Conservation (phyloP, 1,140 invertebrate genomes). For the Thrips palmi region DNA sequence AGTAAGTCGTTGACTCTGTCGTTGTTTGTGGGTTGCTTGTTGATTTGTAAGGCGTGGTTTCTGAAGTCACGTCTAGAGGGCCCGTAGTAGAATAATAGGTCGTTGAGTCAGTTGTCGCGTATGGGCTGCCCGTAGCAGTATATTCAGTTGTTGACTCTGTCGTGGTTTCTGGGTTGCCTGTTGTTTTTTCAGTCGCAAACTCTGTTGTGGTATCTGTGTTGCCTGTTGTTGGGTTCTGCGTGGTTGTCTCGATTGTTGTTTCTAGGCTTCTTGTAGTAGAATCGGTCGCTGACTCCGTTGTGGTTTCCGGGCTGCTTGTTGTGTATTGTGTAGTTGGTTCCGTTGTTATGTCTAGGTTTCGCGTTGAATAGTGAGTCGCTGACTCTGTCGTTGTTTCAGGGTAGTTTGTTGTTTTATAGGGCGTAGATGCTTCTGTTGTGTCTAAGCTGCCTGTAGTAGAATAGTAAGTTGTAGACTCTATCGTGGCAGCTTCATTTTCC, state of each 20-base stretch:
- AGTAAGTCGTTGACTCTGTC: too few species aligned
- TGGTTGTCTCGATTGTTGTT: not conserved
- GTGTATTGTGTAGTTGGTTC: conserved; percentile 5
- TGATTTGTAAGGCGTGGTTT: too few species aligned
- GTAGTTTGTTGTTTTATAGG: not conserved
- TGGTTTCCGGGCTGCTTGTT: conserved; percentile 1
- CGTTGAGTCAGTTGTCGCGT: conserved; percentile 5
- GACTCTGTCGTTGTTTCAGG: not conserved
- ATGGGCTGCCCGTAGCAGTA: conserved; percentile 2
- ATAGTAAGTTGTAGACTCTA: not conserved
- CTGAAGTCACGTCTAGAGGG: too few species aligned
- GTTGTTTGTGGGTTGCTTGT: too few species aligned
- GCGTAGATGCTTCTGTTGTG: conserved; percentile 1
- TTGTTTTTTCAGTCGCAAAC: not conserved
- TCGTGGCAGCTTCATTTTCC: conserved; percentile 7
- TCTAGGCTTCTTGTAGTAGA: not conserved
- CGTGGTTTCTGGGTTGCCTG: not conserved
- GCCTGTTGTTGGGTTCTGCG: conserved; percentile 1
- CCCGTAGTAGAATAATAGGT: too few species aligned
- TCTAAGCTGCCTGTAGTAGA: not conserved
- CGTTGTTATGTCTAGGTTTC: conserved; percentile 9
- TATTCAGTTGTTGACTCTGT: not conserved
- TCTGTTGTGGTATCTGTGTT: not conserved
- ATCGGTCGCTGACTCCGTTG: not conserved
- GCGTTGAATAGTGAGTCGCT: not conserved